Evolutionary conservation across 1,140 invertebrate species (phyloP), one percentile per base, ranked within the genome.

Genomic region (Plodia interpunctella): DNA sequence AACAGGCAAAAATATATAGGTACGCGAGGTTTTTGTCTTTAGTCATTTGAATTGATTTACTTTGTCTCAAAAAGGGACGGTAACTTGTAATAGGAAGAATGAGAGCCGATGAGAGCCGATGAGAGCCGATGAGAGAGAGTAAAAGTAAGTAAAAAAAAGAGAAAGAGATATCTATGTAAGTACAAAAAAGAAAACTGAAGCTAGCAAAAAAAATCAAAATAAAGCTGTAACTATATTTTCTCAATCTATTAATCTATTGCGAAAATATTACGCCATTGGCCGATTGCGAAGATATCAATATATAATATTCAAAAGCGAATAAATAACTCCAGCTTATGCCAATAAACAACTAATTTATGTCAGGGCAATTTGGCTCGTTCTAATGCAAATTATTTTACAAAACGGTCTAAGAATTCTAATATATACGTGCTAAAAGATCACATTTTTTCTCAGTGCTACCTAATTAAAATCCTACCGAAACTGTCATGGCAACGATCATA

Each of bases 291-390:
- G 8, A 1, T 6, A 32, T 32, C 38, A 44, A 15, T 44, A 44
- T n/a, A 15, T n/a, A n/a, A 15, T 17, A 15, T 44, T 44, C 2
- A 44, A 6, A 44, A 3, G n/a, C 13, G 5, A 2, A 44, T 44
- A 15, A 44, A 44, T 44, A 44, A 44, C 15, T 44, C 8, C 13
- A 6, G 38, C 38, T 44, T 44, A 44, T 17, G 13, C 38, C 10
- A 44, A 44, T 44, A 44, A 44, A 10, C 9, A 5, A 44, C 38
- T 44, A 44, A 44, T 44, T 44, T 44, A 44, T 44, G 38, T 44
- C 5, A 4, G 38, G 5, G 13, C 38, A 44, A 44, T 44, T 44
- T 44, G 2, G 38, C n/a, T 44, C 5, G 10, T 44, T 44, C 30
- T 10, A 44, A 44, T 44, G 32, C 32, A 35, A 35, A 35, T 44